phyloP scores from a whole-genome alignment of 2,888 invertebrate genomes.

The Diarsia rubi region DNA sequence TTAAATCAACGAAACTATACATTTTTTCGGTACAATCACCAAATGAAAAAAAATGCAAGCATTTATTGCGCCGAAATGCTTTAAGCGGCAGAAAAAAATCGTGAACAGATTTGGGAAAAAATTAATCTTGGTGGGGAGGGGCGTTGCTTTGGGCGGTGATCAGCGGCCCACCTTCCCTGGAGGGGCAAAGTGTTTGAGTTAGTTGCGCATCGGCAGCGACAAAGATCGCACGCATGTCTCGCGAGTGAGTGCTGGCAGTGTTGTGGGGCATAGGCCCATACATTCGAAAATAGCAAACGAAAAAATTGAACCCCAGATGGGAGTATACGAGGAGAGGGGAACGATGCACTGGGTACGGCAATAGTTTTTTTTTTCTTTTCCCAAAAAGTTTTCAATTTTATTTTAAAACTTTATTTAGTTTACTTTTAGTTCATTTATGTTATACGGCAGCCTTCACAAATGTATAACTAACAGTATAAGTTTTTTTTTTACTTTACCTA shows the following conservation, averaged over 20 bases:
- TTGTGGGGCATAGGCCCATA: slow-evolving; percentile 89
- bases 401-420: slow-evolving; percentile 3
- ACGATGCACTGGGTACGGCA: slow-evolving; percentile 97
- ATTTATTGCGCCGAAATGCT: slow-evolving; percentile 71
- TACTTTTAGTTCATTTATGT: background rate
- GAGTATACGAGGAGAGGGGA: slow-evolving; percentile 97
- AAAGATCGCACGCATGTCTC: slow-evolving; percentile 82
- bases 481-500: background rate
- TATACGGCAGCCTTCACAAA: background rate
- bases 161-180: slow-evolving; percentile 73
- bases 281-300: slow-evolving; percentile 89
- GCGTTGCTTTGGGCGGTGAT: slow-evolving; percentile 75
- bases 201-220: slow-evolving; percentile 88
- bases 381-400: slow-evolving; percentile 6
- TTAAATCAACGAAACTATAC: slow-evolving; percentile 49
- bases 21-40: slow-evolving; percentile 62
- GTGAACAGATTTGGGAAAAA: slow-evolving; percentile 76
- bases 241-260: slow-evolving; percentile 87
- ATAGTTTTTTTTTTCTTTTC: slow-evolving; percentile 8
- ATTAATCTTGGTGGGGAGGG: slow-evolving; percentile 74
- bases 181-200: slow-evolving; percentile 71
- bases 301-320: slow-evolving; percentile 94
- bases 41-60: slow-evolving; percentile 64
- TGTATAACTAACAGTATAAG: background rate
- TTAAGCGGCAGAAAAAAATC: slow-evolving; percentile 73